Evolutionary conservation across 2,113 vertebrate species (phyloP), one percentile per base, ranked within the genome.

Genomic region (Chaetodon auriga): DNA sequence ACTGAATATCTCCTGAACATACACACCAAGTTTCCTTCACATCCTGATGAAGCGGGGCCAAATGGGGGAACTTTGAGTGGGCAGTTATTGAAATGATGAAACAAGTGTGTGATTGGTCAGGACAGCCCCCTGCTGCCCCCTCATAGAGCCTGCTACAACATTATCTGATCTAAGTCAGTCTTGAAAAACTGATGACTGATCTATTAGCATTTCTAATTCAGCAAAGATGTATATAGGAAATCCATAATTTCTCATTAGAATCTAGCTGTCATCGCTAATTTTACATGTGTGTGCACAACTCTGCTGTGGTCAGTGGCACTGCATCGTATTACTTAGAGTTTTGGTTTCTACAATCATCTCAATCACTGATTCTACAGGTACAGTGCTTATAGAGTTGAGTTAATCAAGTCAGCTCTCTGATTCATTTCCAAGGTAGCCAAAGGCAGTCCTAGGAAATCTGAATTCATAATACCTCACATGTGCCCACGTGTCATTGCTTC

Each of bases 381-480:
- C 43, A 10, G 13, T 49, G 4, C 13, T 9, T 69, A 36, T 38
- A 78, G 21, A 41, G 12, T n/a, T 38, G 30, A 65, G 45, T 30
- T 41, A 9, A 38, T 68, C 3, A 5, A 62, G 48, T 4, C 11
- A 49, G 18, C n/a, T 46, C 7, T 65, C 38, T 35, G 38, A 43
- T 43, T 57, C 2, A 30, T 77, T 51, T 53, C 10, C 21, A 63
- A 41, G 48, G 19, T 25, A 23, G 19, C 12, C 23, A 38, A 35
- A 57, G 68, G 25, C 57, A 35, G 4, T 62, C 12, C 19, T 16
- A 45, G 16, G 16, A 54, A 65, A 62, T 73, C 21, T 51, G 16
- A 71, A 66, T 41, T 16, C 21, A 38, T 43, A 63, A 15, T n/a
- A 53, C 38, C n/a, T 74, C 63, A n/a, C 41, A 57, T 71, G 54